phyloP scores from a whole-genome alignment of 2,888 invertebrate species.

The Orchestes rusci region DNA sequence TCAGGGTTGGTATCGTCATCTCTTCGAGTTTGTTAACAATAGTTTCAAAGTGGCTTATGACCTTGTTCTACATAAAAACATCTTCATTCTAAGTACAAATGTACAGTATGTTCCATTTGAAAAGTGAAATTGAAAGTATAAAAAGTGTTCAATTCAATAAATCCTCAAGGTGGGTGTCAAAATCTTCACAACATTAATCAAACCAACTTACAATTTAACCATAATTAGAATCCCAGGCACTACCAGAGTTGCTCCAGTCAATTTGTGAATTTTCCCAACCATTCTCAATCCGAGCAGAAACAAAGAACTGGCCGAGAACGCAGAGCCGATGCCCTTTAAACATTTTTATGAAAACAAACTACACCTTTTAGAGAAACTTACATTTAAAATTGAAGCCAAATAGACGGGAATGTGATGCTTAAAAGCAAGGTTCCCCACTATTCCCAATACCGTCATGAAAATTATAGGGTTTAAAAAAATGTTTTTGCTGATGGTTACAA shows the following conservation, averaged over 20 bases:
- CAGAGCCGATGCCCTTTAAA: slow-evolving; percentile 66
- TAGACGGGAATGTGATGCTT: slow-evolving; percentile 69
- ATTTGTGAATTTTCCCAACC: slow-evolving; percentile 80
- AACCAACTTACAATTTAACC: slow-evolving; percentile 80
- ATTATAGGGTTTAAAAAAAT: slow-evolving; percentile 72
- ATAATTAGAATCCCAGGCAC: slow-evolving; percentile 82
- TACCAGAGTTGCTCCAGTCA: slow-evolving; percentile 71
- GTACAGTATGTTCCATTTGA: no score
- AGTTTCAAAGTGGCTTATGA: no score
- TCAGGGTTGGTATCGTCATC: no score
- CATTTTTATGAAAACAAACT: background rate
- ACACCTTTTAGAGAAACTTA: slow-evolving; percentile 39
- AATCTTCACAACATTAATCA: no score
- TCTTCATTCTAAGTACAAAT: no score
- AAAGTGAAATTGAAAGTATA: no score
- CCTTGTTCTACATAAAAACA: no score
- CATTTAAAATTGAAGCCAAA: slow-evolving; percentile 67
- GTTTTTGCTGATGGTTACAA: slow-evolving; percentile 39
- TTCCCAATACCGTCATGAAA: slow-evolving; percentile 87
- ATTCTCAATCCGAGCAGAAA: slow-evolving; percentile 87
- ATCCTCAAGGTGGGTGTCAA: no score
- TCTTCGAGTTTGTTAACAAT: no score
- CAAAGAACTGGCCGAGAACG: slow-evolving; percentile 86
- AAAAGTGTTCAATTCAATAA: no score
- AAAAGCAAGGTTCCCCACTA: slow-evolving; percentile 76